Conservation (phyloP, 2,888 invertebrate species). For the Diloba caeruleocephala region DNA sequence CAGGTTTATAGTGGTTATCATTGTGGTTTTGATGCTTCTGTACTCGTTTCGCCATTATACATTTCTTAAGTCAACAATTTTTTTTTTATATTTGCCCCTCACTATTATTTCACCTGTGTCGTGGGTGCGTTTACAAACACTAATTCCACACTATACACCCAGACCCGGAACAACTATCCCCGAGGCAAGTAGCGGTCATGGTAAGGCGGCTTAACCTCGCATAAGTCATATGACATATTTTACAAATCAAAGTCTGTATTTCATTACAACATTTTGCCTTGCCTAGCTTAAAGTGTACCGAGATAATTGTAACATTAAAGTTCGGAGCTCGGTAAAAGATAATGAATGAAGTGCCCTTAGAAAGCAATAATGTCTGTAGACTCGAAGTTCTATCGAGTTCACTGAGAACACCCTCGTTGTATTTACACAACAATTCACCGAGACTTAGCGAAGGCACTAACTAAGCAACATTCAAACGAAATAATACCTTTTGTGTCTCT, state of each 20-base stretch:
- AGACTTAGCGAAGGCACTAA: slow-evolving; percentile 52
- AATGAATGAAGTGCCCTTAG: slow-evolving; percentile 66
- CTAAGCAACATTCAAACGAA: slow-evolving; percentile 56
- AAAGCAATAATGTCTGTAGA: slow-evolving; percentile 67
- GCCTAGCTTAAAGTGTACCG: slow-evolving; percentile 7
- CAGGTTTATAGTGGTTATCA: too few species aligned
- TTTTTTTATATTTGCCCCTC: too few species aligned
- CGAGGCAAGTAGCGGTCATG: too few species aligned
- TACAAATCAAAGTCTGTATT: neutral
- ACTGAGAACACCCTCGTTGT: slow-evolving; percentile 58
- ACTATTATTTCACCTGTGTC: too few species aligned
- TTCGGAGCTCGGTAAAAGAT: slow-evolving; percentile 52
- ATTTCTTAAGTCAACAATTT: too few species aligned
- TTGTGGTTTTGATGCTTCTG: too few species aligned
- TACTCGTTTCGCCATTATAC: too few species aligned
- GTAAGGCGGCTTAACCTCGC: too few species aligned
- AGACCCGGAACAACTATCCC: too few species aligned
- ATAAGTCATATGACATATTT: too few species aligned
- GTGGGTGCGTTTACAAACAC: too few species aligned
- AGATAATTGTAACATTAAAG: slow-evolving; percentile 40
- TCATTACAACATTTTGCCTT: slow-evolving; percentile 10
- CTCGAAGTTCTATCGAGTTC: slow-evolving; percentile 61
- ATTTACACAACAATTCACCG: slow-evolving; percentile 69
- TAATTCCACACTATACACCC: too few species aligned
- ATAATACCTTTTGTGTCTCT: slow-evolving; percentile 60